Conservation (phyloP, 2,797 vertebrate genomes). For the Phrynocephalus vlangalii region DNA sequence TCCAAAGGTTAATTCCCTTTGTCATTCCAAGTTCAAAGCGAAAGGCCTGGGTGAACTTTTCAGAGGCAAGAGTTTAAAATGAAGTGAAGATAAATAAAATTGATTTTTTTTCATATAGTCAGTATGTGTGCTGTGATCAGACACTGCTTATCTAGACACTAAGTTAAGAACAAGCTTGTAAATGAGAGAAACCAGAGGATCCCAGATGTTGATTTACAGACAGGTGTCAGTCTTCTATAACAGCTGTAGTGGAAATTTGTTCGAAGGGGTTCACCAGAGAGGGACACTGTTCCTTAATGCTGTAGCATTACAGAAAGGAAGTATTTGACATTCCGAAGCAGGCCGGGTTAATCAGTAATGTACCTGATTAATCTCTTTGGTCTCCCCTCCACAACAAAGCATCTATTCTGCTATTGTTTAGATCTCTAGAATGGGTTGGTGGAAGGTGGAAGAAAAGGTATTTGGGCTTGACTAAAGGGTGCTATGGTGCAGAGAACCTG, state of each 20-base stretch:
- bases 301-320: slow-evolving; percentile 54
- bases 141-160: background rate
- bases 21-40: background rate
- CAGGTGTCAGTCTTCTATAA: slow-evolving; percentile 46
- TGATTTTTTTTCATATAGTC: slow-evolving; percentile 34
- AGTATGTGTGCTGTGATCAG: slow-evolving; percentile 1
- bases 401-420: slow-evolving; percentile 25
- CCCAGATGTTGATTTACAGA: slow-evolving; percentile 36
- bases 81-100: background rate
- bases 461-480: slow-evolving; percentile 8
- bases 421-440: background rate
- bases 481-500: accelerated
- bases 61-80: background rate
- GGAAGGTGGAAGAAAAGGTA: slow-evolving; percentile 9
- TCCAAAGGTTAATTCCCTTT: slow-evolving; percentile 10
- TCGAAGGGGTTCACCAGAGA: slow-evolving; percentile 30
- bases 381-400: slow-evolving; percentile 38
- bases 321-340: slow-evolving; percentile 60
- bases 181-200: slow-evolving; percentile 1
- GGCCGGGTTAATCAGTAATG: slow-evolving; percentile 70
- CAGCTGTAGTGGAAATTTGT: slow-evolving; percentile 39
- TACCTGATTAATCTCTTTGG: slow-evolving; percentile 63
- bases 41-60: slow-evolving; percentile 25
- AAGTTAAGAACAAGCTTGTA: background rate
- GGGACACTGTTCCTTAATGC: slow-evolving; percentile 43